A percentile compares a stretch with the other conserved stretches of the same genome.
phyloP scores from a whole-genome alignment of 2,888 invertebrate species.

The Zaprionus obscuricornis region DNA sequence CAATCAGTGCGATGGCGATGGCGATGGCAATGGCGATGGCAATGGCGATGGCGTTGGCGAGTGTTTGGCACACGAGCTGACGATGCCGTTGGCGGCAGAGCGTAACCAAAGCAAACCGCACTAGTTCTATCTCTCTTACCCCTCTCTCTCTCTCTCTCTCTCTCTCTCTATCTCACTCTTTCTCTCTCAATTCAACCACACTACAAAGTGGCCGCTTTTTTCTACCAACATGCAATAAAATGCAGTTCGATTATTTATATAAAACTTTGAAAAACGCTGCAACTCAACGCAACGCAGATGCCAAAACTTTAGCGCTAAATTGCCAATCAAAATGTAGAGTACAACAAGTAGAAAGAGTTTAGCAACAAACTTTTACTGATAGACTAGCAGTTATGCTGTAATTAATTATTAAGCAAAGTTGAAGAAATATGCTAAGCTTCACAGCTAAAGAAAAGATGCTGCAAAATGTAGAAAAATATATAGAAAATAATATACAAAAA shows the following conservation, averaged over 20 bases:
- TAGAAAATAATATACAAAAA: no score
- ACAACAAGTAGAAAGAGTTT: conserved; percentile 15
- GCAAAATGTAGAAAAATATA: no score
- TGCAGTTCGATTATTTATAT: conserved; percentile 77
- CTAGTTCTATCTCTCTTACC: no score
- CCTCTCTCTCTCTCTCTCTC: no score
- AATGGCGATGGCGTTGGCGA: conserved; percentile 17
- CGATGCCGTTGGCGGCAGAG: conserved; percentile 27
- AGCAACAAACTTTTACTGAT: no score
- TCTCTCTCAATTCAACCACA: no score
- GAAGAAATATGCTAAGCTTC: no score
- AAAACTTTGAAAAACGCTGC: conserved; percentile 59
- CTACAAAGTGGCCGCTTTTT: conserved; percentile 38
- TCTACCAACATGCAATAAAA: conserved; percentile 49
- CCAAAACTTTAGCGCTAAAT: conserved; percentile 53
- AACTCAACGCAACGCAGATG: conserved; percentile 11
- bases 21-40: not conserved
- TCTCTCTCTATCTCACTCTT: no score
- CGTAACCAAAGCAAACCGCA: conserved; percentile 33
- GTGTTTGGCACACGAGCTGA: conserved; percentile 38
- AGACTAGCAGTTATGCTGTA: conserved; percentile 17
- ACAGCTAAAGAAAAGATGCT: no score
- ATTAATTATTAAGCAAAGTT: no score
- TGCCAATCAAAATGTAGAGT: conserved; percentile 72
- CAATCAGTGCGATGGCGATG: conserved; percentile 61